These are phyloP conservation scores for Myocastor coypus DNA, from an alignment of 2,113 vertebrate species.

Conservation along the genomic window DNA sequence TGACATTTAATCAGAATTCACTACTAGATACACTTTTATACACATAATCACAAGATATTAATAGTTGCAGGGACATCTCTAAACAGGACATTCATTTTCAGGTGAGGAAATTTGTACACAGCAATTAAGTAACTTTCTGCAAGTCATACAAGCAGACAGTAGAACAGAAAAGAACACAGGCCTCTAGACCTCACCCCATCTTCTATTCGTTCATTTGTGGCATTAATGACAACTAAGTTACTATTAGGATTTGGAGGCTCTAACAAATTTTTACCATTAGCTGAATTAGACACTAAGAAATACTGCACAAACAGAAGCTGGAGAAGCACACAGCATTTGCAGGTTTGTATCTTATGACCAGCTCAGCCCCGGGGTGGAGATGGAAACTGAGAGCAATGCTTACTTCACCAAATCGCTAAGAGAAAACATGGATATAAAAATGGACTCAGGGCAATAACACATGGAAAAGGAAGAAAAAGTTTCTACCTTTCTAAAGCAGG, in stretches of 20 bases:
- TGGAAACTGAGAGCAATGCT: conserved; percentile 13
- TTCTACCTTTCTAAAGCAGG: neutral
- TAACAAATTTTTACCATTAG: conserved; percentile 17
- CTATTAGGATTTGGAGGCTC: neutral
- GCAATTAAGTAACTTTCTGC: conserved; percentile 16
- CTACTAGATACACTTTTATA: neutral
- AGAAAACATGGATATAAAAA: neutral
- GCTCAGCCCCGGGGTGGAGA: neutral
- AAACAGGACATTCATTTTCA: conserved; percentile 38
- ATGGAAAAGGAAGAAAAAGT: neutral
- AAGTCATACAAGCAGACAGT: neutral
- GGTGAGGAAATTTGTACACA: conserved; percentile 8
- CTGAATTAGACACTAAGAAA: conserved; percentile 3
- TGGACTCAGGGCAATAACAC: neutral
- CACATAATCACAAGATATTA: conserved; percentile 29
- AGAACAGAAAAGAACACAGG: neutral
- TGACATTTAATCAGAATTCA: conserved; percentile 42
- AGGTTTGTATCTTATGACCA: conserved; percentile 8
- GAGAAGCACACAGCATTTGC: neutral
- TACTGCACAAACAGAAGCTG: neutral
- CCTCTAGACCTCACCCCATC: neutral
- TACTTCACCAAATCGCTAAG: conserved; percentile 26
- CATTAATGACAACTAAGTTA: neutral
- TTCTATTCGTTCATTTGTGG: conserved; percentile 9
- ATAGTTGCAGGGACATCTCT: neutral